Evolutionary conservation across 2,113 vertebrate genomes (phyloP), one percentile per base, ranked within the genome.

Genomic region (Dasyornis broadbenti): DNA sequence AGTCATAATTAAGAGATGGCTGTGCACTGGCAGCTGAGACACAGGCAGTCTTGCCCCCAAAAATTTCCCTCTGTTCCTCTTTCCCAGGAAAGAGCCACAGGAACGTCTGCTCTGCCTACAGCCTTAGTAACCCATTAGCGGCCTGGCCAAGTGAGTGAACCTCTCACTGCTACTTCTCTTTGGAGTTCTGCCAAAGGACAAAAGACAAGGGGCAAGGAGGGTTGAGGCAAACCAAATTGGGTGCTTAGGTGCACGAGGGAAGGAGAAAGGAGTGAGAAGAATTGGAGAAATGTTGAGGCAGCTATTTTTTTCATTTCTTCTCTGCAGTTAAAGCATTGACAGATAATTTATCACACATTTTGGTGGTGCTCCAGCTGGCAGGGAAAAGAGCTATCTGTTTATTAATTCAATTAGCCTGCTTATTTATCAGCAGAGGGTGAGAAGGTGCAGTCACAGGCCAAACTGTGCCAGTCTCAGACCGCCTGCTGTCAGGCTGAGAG

Each of bases 321-420:
- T 90, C 90, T 96, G 96, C 6, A 78, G 97, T 97, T 97, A 98
- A 95, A 96, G 95, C 96, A 97, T 86, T 94, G 96, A 96, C 96
- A 95, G 97, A 97, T 98, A 98, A 98, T 98, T 98, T 98, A 98
- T 99, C 97, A 98, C 97, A 96, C 92, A 75, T 97, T 98, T 97
- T 97, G 97, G 98, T 97, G 97, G 95, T 92, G 92, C 17, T 98
- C 98, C 98, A 99, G 98, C 98, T 98, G 98, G 98, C 97, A 95
- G 82, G 37, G 82, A 83, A 95, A 76, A 95, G 94, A 96, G 91
- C 97, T 98, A 97, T 98, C 98, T 98, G 97, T 98, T 98, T 98
- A 98, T 98, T 99, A 99, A 99, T 98, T 98, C 97, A 98, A 98
- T 99, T 98, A 98, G 96, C 92, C 97, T 79, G 95, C 97, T 97